phyloP scores from a whole-genome alignment of 2,888 invertebrate species.

The Seira ritae region DNA sequence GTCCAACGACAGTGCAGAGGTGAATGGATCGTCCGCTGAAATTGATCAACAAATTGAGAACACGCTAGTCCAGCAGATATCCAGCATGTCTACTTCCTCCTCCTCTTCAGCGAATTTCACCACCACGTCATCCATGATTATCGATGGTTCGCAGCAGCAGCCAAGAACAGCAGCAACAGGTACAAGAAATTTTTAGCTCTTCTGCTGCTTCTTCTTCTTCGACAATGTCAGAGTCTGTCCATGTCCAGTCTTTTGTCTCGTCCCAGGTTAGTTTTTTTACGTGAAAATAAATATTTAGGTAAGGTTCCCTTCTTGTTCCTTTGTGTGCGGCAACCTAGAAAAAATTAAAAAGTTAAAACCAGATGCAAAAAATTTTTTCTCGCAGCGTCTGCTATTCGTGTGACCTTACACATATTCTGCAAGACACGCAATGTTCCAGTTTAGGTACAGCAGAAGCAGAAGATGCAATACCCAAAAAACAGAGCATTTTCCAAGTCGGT shows the following conservation, averaged over 20 bases:
- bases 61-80: slow-evolving; percentile 49
- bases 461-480: too few relatives aligned
- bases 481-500: too few relatives aligned
- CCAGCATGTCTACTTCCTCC: slow-evolving; percentile 55
- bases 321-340: slow-evolving; percentile 38
- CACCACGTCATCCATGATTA: slow-evolving; percentile 27
- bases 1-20: slow-evolving; percentile 41
- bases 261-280: slow-evolving; percentile 50
- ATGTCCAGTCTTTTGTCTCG: slow-evolving; percentile 56
- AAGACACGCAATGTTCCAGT: too few relatives aligned
- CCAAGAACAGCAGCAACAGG: slow-evolving; percentile 48
- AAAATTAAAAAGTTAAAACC: not conserved
- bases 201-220: slow-evolving; percentile 2
- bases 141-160: slow-evolving; percentile 40
- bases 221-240: slow-evolving; percentile 31
- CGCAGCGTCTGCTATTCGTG: too few relatives aligned
- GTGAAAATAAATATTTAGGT: slow-evolving; percentile 18
- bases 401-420: too few relatives aligned
- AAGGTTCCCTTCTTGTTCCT: not conserved
- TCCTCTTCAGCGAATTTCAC: slow-evolving; percentile 17
- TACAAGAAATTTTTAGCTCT: slow-evolving; percentile 42
- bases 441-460: too few relatives aligned
- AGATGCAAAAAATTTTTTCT: too few relatives aligned
- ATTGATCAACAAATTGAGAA: slow-evolving; percentile 53
- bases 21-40: slow-evolving; percentile 5